phyloP scores from a whole-genome alignment of 2,797 vertebrate species.

The Malurus leucopterus region DNA sequence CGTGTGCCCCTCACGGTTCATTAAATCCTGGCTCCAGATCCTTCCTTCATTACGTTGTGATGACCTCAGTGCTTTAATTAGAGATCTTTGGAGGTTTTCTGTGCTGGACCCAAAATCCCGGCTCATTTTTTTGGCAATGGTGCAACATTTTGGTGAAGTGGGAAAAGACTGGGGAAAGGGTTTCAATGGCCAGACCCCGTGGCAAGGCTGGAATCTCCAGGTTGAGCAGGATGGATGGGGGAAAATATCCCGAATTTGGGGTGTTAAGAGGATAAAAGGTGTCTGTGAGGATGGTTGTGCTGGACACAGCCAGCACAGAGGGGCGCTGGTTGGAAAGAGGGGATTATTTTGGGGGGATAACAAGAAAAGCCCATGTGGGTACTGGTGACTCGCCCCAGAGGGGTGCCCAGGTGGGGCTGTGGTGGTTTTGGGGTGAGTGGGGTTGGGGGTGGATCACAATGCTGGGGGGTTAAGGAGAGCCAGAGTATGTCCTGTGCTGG shows the following conservation, averaged over 20 bases:
- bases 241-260: background rate
- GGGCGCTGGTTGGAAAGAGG: background rate
- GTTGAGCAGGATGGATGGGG: background rate
- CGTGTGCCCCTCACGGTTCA: rapidly evolving
- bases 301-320: background rate
- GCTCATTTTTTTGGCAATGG: background rate
- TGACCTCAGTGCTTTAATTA: background rate
- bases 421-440: background rate
- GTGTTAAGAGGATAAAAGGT: background rate
- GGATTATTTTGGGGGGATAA: rapidly evolving
- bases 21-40: background rate
- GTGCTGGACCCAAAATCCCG: rapidly evolving
- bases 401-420: background rate
- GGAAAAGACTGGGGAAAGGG: background rate
- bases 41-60: rapidly evolving
- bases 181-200: rapidly evolving
- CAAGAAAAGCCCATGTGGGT: background rate
- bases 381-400: background rate
- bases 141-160: background rate
- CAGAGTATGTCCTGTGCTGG: background rate
- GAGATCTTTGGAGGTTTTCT: background rate
- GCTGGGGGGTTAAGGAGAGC: background rate
- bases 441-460: rapidly evolving
- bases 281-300: rapidly evolving
- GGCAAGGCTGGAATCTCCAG: rapidly evolving